Evolutionary conservation across 2,888 invertebrate genomes (phyloP).

Genomic region (Cremastinae sp.): DNA sequence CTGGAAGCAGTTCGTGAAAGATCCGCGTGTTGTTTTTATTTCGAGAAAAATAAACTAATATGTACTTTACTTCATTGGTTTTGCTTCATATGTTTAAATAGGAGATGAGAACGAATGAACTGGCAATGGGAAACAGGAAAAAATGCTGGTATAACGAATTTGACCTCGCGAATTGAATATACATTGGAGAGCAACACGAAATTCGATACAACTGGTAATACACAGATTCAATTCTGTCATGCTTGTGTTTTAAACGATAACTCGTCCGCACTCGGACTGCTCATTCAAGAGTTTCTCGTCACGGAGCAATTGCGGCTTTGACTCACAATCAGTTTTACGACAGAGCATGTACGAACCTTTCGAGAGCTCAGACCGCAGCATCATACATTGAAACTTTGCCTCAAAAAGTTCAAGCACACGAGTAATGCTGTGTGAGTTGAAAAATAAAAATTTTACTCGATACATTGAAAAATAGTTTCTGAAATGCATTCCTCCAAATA

Average conservation of each 20-base stretch:
- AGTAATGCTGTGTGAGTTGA: neutral
- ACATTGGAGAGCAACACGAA: neutral
- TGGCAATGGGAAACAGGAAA: too few relatives aligned
- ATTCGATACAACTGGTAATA: conserved; percentile 12
- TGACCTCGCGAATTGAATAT: neutral
- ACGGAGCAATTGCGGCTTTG: neutral
- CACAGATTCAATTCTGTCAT: neutral
- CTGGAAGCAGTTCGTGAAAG: too few relatives aligned
- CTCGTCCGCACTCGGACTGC: neutral
- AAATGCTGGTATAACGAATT: too few relatives aligned
- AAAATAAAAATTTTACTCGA: neutral
- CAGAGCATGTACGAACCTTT: neutral
- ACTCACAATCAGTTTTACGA: neutral
- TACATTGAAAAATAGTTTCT: too few relatives aligned
- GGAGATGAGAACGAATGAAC: too few relatives aligned
- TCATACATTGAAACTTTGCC: neutral
- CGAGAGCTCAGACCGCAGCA: neutral
- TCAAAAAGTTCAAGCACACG: neutral
- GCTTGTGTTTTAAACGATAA: neutral
- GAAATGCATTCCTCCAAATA: too few relatives aligned
- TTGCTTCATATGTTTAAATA: too few relatives aligned
- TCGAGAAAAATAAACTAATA: too few relatives aligned
- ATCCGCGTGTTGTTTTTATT: too few relatives aligned
- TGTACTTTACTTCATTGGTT: too few relatives aligned
- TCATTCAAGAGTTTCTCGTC: conserved; percentile 14